A percentile compares a stretch with the other conserved stretches of the same genome.
phyloP scores from a whole-genome alignment of 2,797 vertebrate genomes.

The Rhinichthys osculus region DNA sequence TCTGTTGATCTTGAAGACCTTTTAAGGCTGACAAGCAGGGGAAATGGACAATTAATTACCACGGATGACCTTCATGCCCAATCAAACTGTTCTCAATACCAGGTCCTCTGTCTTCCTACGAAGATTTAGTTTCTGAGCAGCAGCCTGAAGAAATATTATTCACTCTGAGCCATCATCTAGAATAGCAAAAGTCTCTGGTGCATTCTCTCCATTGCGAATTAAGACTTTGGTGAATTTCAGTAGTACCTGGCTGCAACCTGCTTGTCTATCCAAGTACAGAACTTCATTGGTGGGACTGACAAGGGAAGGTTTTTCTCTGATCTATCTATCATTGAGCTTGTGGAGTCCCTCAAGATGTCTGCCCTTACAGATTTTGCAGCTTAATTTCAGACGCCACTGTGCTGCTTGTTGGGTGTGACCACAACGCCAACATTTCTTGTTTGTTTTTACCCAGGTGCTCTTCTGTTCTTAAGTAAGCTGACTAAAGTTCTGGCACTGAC shows the following conservation, averaged over 20 bases:
- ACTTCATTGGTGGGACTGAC: neutral
- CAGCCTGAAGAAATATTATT: neutral
- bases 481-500: slow-evolving; percentile 5
- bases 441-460: neutral
- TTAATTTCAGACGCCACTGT: neutral
- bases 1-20: neutral
- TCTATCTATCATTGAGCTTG: neutral
- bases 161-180: neutral
- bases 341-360: neutral
- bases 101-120: neutral
- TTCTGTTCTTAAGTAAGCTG: neutral
- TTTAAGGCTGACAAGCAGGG: neutral
- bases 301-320: neutral
- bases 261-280: neutral
- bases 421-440: neutral
- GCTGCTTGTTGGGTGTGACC: neutral
- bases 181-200: neutral
- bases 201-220: neutral
- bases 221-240: neutral
- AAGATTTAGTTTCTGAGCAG: neutral
- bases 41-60: neutral
- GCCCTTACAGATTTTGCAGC: neutral
- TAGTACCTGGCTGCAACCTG: neutral
- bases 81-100: neutral
- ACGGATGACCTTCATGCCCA: neutral